These are phyloP conservation scores for Timema cristinae DNA, from an alignment of 2,888 invertebrate species.

Conservation along the genomic window DNA sequence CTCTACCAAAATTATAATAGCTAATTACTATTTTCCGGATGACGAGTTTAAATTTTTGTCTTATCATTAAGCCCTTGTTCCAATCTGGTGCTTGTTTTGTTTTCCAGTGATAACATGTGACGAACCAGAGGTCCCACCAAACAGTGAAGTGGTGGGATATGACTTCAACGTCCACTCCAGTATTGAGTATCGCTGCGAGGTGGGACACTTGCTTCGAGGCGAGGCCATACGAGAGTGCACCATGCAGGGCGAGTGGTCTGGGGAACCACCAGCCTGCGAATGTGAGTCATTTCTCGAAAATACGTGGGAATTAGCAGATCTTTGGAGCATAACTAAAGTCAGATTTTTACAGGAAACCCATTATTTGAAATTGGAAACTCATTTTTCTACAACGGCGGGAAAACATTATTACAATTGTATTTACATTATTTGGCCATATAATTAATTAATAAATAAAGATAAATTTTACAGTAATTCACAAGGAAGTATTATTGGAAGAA, in stretches of 20 bases:
- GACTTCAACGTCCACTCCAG: constrained; percentile 84
- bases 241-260: constrained; percentile 78
- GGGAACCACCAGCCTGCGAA: constrained; percentile 75
- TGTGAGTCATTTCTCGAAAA: constrained; percentile 55
- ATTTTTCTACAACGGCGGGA: no score
- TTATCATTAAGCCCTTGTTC: background rate
- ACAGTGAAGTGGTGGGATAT: constrained; percentile 83
- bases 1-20: no score
- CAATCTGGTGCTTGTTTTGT: background rate
- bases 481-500: no score
- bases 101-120: constrained; percentile 76
- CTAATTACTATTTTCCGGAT: no score
- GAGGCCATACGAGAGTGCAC: constrained; percentile 66
- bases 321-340: no score
- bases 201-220: constrained; percentile 75
- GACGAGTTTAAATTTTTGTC: constrained; percentile 2
- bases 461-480: no score
- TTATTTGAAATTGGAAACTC: no score
- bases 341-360: no score
- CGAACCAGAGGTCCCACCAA: constrained; percentile 79
- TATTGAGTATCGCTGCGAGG: constrained; percentile 84
- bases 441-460: no score
- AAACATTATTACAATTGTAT: no score
- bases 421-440: no score
- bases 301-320: no score